Evolutionary conservation across 2,797 vertebrate genomes (phyloP), one percentile per base, ranked within the genome.

Genomic region (Pteronotus mesoamericanus): DNA sequence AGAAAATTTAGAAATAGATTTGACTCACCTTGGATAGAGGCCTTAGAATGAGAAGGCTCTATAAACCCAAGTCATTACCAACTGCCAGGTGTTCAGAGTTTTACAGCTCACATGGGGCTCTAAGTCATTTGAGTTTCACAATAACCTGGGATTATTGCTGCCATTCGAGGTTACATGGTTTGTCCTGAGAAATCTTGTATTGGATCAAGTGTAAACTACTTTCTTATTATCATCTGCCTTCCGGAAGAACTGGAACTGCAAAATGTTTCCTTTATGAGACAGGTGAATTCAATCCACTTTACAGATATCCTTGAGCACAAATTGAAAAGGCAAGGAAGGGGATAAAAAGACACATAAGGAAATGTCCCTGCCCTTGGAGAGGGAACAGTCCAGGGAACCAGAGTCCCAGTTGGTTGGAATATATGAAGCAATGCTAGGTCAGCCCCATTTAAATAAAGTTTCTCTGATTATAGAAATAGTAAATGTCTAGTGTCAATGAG

Each of bases 71-170:
- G 90, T 86, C 90, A 87, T 94, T 75, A 79, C 64, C 39, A 44
- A 7, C 55, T 46, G 55, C 83, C 48, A 79, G 86, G 37, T 18
- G 4, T 21, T 48, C 53, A 89, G 93, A 94, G 61, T 42, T 92
- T 93, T 83, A 95, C 42, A 74, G 86, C 78, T 64, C 87, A 66
- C 57, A 1, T 0, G 1, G 32, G 92, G 61, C 57, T 80, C 64
- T 87, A 44, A 96, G 21, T 95, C 90, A 95, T 95, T n/a, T 72
- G 92, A 92, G 68, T 64, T 26, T 86, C 87, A 64, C 79, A 64
- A 8, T 86, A 89, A 90, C 90, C 90, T 93, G 82, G n/a, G 95
- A 84, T 74, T 59, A 93, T 80, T 83, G 68, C 66, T 21, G 48
- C 78, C 37, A 22, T 86, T 77, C 72, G 42, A 88, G 68, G 79